Evolutionary conservation across 2,113 vertebrate species (phyloP).

Genomic region (Saccopteryx bilineata): DNA sequence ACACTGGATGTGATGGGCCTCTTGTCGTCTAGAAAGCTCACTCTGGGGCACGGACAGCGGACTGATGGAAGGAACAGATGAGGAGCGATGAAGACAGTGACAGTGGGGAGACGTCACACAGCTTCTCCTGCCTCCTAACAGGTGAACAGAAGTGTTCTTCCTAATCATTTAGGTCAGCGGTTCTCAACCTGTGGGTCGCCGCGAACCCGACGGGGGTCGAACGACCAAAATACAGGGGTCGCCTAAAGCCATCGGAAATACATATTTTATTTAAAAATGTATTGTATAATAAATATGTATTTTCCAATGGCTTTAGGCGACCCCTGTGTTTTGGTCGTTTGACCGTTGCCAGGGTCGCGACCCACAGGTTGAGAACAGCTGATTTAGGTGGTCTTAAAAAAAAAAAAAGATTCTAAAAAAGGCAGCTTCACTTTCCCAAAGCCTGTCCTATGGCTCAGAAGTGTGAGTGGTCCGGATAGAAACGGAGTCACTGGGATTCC

Average conservation of each 20-base stretch:
- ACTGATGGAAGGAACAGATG: neutral
- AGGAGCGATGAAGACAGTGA: neutral
- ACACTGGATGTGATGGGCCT: too few species aligned
- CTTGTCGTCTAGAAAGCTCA: neutral
- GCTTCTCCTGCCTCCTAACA: neutral
- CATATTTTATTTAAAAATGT: too few species aligned
- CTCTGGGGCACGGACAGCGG: neutral
- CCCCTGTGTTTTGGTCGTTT: too few species aligned
- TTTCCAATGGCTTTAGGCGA: too few species aligned
- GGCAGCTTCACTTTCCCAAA: neutral
- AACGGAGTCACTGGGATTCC: fast-evolving
- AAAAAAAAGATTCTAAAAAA: neutral
- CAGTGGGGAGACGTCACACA: fast-evolving
- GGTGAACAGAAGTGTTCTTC: neutral
- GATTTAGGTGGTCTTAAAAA: neutral
- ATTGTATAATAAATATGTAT: too few species aligned
- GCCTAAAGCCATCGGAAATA: too few species aligned
- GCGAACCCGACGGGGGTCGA: too few species aligned
- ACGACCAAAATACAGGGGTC: too few species aligned
- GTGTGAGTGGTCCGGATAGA: neutral
- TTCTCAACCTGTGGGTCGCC: too few species aligned
- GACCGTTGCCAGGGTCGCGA: too few species aligned
- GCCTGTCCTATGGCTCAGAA: neutral
- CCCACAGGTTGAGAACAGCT: too few species aligned
- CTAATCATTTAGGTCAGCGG: neutral